phyloP scores from a whole-genome alignment of 2,797 vertebrate genomes.

The Neoniphon sammara region DNA sequence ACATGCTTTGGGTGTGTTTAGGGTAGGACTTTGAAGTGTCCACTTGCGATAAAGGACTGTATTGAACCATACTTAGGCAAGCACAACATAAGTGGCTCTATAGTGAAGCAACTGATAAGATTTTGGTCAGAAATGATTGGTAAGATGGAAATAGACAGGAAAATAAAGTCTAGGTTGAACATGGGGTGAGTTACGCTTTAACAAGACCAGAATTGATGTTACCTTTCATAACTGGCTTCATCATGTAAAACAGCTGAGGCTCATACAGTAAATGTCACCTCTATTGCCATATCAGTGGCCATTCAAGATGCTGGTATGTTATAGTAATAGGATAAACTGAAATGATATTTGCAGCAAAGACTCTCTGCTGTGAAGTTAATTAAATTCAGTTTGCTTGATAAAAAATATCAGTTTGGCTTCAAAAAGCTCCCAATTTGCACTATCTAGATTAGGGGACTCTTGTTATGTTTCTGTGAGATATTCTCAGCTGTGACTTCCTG shows the following conservation, averaged over 20 bases:
- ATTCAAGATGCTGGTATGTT: not conserved
- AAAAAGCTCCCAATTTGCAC: not conserved
- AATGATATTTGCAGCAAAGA: conserved; percentile 14
- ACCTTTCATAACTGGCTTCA: not conserved
- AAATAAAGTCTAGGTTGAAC: no score
- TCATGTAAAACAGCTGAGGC: not conserved
- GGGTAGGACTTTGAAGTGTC: not conserved
- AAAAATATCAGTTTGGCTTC: not conserved
- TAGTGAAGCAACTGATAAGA: conserved; percentile 4
- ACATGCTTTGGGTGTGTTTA: not conserved
- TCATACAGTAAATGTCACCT: no score
- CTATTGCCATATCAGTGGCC: not conserved
- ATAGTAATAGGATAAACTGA: not conserved
- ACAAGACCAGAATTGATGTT: not conserved
- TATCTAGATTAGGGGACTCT: not conserved
- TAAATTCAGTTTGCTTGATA: conserved; percentile 1
- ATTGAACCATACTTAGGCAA: conserved; percentile 1
- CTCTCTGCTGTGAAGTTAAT: conserved; percentile 8
- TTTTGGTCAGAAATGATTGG: conserved; percentile 9
- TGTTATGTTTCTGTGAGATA: not conserved
- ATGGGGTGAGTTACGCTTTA: not conserved
- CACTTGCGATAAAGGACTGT: not conserved
- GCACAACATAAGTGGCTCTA: not conserved
- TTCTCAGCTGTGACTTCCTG: no score
- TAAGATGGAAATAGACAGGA: conserved; percentile 15